phyloP scores from a whole-genome alignment of 1,140 invertebrate genomes.

The Manduca sexta region DNA sequence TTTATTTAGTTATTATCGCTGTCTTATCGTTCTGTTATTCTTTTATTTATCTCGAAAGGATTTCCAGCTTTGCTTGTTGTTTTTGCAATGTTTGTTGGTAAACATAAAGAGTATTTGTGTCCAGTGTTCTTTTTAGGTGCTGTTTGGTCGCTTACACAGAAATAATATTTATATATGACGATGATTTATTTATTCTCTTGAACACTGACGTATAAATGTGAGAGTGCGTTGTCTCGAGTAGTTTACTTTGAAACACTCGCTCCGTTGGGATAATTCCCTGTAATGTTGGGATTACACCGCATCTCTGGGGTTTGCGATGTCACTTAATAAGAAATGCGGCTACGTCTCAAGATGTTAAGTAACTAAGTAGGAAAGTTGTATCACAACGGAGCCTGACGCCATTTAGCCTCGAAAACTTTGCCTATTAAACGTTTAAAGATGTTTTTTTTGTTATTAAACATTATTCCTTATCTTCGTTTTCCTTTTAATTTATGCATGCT shows the following conservation, averaged over 20 bases:
- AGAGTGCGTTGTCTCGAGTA: neutral
- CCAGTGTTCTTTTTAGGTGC: too few species aligned
- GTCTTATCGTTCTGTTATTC: slow-evolving; percentile 28
- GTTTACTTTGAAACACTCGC: slow-evolving; percentile 16
- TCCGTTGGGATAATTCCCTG: slow-evolving; percentile 36
- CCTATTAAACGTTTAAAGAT: neutral
- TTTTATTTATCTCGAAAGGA: neutral
- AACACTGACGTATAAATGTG: neutral
- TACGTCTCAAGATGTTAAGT: slow-evolving; percentile 20
- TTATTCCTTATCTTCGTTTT: too few species aligned
- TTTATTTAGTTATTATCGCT: slow-evolving; percentile 47
- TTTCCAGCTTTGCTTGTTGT: slow-evolving; percentile 11
- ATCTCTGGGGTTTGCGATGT: slow-evolving; percentile 12
- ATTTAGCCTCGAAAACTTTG: slow-evolving; percentile 11
- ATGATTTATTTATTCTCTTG: neutral
- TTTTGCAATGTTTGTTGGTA: too few species aligned
- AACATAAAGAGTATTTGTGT: too few species aligned
- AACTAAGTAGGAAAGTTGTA: slow-evolving; percentile 19
- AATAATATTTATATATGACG: too few species aligned
- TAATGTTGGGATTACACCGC: slow-evolving; percentile 40
- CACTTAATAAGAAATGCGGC: slow-evolving; percentile 35
- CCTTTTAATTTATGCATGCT: too few species aligned
- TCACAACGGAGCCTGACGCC: too few species aligned
- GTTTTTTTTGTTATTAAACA: too few species aligned
- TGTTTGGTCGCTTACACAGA: too few species aligned